Conservation (phyloP, 2,113 vertebrate genomes). For the Bubo scandiacus region DNA sequence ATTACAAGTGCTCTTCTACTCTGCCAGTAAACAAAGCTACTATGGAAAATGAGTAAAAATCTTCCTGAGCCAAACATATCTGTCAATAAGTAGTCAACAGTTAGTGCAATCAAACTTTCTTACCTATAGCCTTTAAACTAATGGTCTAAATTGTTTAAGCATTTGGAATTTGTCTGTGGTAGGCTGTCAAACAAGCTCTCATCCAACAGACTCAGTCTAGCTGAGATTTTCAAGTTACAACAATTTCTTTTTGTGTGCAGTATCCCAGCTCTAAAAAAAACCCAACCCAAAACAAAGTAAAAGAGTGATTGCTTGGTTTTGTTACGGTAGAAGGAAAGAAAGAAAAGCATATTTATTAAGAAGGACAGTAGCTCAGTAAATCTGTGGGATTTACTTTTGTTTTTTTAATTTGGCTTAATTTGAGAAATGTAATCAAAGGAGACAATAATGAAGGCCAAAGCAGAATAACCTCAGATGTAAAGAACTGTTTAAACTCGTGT, state of each 20-base stretch:
- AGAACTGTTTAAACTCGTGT: background rate
- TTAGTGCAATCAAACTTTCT: constrained; percentile 43
- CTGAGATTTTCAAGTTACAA: background rate
- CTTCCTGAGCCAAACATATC: background rate
- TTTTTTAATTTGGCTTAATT: background rate
- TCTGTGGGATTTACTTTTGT: background rate
- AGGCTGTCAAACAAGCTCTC: background rate
- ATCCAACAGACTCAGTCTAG: background rate
- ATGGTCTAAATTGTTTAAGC: background rate
- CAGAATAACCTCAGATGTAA: background rate
- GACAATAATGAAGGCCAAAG: background rate
- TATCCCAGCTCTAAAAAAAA: background rate
- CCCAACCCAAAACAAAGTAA: background rate
- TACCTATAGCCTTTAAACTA: constrained; percentile 19
- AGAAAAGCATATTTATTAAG: background rate
- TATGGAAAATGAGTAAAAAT: constrained; percentile 9
- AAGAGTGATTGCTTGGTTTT: background rate
- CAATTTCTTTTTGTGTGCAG: background rate
- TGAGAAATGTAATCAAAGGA: background rate
- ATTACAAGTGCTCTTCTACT: background rate
- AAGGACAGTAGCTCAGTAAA: background rate
- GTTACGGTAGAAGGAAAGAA: background rate
- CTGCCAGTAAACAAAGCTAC: background rate
- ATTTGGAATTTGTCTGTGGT: constrained; percentile 23
- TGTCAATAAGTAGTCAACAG: background rate